A percentile compares a stretch with the other conserved stretches of the same genome.
Conservation (phyloP, 2,888 invertebrate species). For the Apoderus coryli region DNA sequence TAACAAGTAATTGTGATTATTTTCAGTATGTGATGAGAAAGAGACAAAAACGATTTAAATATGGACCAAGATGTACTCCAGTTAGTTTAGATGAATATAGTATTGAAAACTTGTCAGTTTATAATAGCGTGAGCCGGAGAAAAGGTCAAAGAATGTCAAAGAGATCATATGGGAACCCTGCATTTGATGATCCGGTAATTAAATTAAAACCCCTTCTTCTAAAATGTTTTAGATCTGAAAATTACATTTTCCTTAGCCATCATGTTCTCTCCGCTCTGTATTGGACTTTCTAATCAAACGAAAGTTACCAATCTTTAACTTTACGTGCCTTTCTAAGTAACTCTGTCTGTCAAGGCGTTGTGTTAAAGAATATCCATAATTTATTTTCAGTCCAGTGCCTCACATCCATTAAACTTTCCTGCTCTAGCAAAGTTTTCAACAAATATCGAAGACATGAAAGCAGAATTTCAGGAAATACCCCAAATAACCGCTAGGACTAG, state of each 20-base stretch:
- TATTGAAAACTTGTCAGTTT: constrained; percentile 75
- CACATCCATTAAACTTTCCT: constrained; percentile 64
- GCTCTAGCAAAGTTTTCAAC: constrained; percentile 60
- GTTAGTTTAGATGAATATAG: constrained; percentile 82
- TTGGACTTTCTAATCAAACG: constrained; percentile 2
- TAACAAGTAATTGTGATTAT: neutral
- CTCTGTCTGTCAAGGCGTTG: neutral
- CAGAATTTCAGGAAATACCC: constrained; percentile 72
- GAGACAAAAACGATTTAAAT: constrained; percentile 64
- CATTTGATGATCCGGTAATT: constrained; percentile 73
- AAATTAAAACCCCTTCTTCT: neutral
- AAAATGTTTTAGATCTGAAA: too few species aligned
- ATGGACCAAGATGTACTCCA: constrained; percentile 76
- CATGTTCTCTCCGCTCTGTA: too few species aligned
- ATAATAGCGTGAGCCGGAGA: constrained; percentile 61
- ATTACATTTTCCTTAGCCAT: too few species aligned
- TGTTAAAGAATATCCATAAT: constrained; percentile 4
- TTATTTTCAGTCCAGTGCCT: constrained; percentile 41
- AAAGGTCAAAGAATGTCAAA: constrained; percentile 66
- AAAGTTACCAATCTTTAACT: too few species aligned
- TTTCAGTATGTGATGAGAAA: constrained; percentile 65
- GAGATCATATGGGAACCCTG: constrained; percentile 79
- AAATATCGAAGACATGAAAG: constrained; percentile 55
- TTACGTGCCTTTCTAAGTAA: too few species aligned
- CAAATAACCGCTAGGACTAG: constrained; percentile 63